phyloP scores from a whole-genome alignment of 2,797 vertebrate species.

The Podarcis lilfordi region DNA sequence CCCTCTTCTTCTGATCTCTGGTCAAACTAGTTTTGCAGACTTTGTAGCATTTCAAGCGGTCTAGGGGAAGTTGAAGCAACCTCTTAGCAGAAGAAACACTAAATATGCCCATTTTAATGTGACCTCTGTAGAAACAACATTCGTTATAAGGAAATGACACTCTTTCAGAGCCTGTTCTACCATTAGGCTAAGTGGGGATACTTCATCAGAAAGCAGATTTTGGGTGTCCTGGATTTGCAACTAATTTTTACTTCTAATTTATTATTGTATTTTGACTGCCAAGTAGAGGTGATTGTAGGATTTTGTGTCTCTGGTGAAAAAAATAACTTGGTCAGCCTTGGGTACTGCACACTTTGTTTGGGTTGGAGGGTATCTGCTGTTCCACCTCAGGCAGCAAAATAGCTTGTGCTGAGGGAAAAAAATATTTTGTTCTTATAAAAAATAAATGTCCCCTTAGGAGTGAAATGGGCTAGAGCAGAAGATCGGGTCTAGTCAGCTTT shows the following conservation, averaged over 20 bases:
- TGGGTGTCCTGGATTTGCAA: not conserved
- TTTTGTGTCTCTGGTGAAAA: not conserved
- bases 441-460: constrained; percentile 46
- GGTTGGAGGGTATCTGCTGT: not conserved
- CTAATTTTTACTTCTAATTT: not conserved
- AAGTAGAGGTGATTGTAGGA: not conserved
- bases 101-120: not conserved
- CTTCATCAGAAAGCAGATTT: not conserved
- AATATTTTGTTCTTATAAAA: not conserved
- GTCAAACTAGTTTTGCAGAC: not conserved
- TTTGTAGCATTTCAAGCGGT: not conserved
- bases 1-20: not conserved
- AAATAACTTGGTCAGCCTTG: not conserved
- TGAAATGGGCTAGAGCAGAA: constrained; percentile 6
- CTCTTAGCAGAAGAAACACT: not conserved
- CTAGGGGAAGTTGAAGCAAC: not conserved
- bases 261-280: not conserved
- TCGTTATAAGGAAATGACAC: not conserved
- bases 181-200: not conserved
- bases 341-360: not conserved
- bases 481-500: not conserved
- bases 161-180: not conserved
- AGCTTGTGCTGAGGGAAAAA: not conserved
- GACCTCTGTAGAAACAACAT: not conserved
- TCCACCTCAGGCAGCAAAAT: not conserved